Base-by-base conservation (phyloP, 2,797 vertebrate species). In the Semotilus atromaculatus region DNA sequence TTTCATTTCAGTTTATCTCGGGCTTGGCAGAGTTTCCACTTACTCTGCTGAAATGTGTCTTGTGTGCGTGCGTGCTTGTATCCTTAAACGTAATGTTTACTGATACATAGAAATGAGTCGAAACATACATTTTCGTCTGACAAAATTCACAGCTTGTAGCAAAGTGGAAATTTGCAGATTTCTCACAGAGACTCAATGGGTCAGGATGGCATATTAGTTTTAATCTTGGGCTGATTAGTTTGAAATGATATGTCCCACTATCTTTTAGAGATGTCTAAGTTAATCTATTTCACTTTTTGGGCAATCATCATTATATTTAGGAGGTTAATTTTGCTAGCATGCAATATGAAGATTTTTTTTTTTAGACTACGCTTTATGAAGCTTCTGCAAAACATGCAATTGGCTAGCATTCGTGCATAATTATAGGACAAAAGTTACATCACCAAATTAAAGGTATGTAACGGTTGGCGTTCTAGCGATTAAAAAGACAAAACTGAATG, bases 1-100 rank as follows among this genome's bases (percentile, higher is more conserved):
- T 81, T 81, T 85, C 79, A 70, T 85, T 74, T 84, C 51, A 60
- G 82, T 84, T 84, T 84, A 71, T 84, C 82, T 78, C 73, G 6
- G n/a, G 51, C 48, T 77, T 77, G 73, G 73, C 82, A 78, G 73
- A 77, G 74, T 84, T 84, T 78, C 51, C 75, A 70, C 74, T 62
- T 60, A 78, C 66, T 78, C 51, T 26, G n/a, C 66, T 78, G 38
- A 76, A 78, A 84, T 77, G 51, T 78, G 66, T 83, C 60, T 53
- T 40, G 51, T 21, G 53, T 31, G 36, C 21, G n/a, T 73, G 23
- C 10, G 43, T 19, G 68, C 58, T 62, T 72, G 53, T 74, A 64
- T 82, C 70, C 67, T 84, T 78, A 84, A 84, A 78, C 16, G 29
- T 34, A 23, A 36, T 71, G 51, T 84, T 78, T 84, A 84, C 64